A percentile compares a stretch with the other conserved stretches of the same genome.
phyloP scores from a whole-genome alignment of 2,113 vertebrate genomes.

The Labrus mixtus region DNA sequence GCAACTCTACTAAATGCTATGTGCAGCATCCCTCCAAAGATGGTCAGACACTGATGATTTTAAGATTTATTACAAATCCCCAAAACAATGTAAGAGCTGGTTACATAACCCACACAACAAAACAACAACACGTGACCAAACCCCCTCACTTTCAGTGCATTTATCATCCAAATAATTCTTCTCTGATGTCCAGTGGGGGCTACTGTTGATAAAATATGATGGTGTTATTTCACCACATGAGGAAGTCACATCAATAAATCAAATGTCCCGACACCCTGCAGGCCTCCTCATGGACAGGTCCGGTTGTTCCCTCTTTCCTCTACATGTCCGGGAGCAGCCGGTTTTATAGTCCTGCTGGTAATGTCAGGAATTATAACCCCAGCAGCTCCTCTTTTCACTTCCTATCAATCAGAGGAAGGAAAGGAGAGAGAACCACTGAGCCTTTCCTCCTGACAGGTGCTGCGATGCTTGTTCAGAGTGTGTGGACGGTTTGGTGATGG shows the following conservation, averaged over 20 bases:
- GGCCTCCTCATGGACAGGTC: constrained; percentile 38
- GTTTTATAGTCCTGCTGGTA: constrained; percentile 70
- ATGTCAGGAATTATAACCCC: constrained; percentile 73
- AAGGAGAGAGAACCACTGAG: constrained; percentile 43
- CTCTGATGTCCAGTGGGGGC: constrained; percentile 24
- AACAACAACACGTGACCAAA: too few species aligned
- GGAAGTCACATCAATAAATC: constrained; percentile 70
- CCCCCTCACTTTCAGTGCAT: background rate
- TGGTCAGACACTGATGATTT: too few species aligned
- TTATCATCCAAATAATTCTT: constrained; percentile 17
- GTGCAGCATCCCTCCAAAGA: too few species aligned
- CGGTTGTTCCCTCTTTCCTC: constrained; percentile 51
- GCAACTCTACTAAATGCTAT: too few species aligned
- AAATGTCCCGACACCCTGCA: constrained; percentile 39
- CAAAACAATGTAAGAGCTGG: too few species aligned
- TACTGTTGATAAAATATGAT: constrained; percentile 55
- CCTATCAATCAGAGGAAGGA: constrained; percentile 67
- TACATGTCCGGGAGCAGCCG: constrained; percentile 54
- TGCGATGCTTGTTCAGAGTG: constrained; percentile 36
- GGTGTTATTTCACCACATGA: constrained; percentile 54
- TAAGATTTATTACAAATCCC: too few species aligned
- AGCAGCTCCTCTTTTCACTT: constrained; percentile 56
- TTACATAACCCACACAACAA: background rate
- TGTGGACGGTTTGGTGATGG: constrained; percentile 51
- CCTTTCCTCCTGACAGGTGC: constrained; percentile 53